Evolutionary conservation across 2,113 vertebrate species (phyloP), one percentile per base, ranked within the genome.

Genomic region (Ramphastos sulfuratus): DNA sequence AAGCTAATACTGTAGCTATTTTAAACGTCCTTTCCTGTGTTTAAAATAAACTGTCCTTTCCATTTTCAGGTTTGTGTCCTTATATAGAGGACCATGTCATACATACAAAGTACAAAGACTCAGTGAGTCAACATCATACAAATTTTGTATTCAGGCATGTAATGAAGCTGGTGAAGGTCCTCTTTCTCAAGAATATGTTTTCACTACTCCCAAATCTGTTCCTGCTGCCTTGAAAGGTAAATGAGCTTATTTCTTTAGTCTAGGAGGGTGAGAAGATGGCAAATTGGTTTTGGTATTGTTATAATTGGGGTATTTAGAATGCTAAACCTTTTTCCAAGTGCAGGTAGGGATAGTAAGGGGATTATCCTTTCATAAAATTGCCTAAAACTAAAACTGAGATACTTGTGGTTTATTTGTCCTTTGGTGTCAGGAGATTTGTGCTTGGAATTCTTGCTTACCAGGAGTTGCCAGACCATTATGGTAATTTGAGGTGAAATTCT

Each of bases 61-160:
- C 31, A 7, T 79, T 95, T 96, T 82, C 98, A 99, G 99, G 97
- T 99, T 99, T 98, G 85, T 99, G 84, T 98, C 98, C 96, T 97
- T 99, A 93, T 99, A 99, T 96, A 98, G 98, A 98, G 99, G 99
- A 95, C 98, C 99, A n/a, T 99, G 99, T 98, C 99, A 99, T 97
- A 99, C 99, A 86, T 99, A 99, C 97, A 99, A 99, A 98, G 99
- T 99, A 94, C 99, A 99, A 97, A 98, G 99, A 96, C 98, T 99
- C 96, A 99, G 97, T 97, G 99, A 99, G 97, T 99, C 98, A 89
- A 99, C 99, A 69, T 98, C 98, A 50, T 99, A 99, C 97, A 98
- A 95, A 92, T 99, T 99, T 97, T 98, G 98, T 97, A 99, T 99
- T 97, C 99, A 99, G 98, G 99, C 99, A 92, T 99, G 99, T 96